Base-by-base conservation (phyloP, 2,113 vertebrate genomes). In the Zosterops pallidus region DNA sequence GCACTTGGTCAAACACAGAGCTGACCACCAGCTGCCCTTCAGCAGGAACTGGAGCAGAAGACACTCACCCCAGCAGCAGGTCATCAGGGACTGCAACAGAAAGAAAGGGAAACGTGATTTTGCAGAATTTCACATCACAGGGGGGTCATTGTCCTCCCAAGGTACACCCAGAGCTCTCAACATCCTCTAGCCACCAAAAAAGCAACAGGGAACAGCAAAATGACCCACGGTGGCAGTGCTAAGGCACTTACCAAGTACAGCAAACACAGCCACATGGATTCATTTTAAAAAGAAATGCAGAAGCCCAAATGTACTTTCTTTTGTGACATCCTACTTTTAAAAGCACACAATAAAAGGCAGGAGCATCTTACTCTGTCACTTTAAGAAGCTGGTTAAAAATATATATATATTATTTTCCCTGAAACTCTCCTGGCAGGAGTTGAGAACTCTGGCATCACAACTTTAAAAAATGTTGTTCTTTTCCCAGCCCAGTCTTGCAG, bases 1-100 rank as follows among this genome's bases (percentile, higher is more conserved):
- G 79, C 28, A 35, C 47, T 39, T 52, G 82, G 33, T 62, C 68
- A 39, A 39, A 39, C 39, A 39, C 39, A 11, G 39, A 39, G 39
- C 39, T 39, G 39, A 39, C 39, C 39, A 39, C 12, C 39, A 39
- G 37, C 37, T 39, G 37, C 39, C 39, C 39, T 39, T 39, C 39
- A 39, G 70, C 64, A 90, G 68, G 60, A 49, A 25, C 47, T 52
- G 76, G 50, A 20, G 92, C 31, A 52, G 15, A 52, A 68, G 76
- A 31, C 96, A 99, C 99, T 99, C 91, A 99, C 99, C 98, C 98
- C 97, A 98, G 97, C 3, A 99, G 98, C 47, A 99, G 97, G 5
- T 99, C 98, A 97, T 99, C 99, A 3, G 99, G 98, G 78, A 99
- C 99, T 99, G 98, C 75, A 98, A 98, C 69, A 93, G 81, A 96